phyloP scores from a whole-genome alignment of 2,888 invertebrate species.

The Philhelius pedissequus region DNA sequence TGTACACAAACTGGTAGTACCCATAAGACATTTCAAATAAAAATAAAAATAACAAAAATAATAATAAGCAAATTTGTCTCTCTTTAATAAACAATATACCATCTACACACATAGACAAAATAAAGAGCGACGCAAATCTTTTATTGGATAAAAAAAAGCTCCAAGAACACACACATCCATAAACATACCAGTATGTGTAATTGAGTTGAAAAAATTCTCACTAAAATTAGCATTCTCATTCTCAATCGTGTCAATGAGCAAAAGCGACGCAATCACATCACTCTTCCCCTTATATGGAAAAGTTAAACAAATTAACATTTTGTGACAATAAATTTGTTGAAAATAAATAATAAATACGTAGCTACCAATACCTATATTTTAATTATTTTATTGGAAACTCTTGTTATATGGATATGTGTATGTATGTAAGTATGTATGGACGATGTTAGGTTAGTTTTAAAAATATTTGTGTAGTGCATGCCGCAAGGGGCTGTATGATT shows the following conservation, averaged over 20 bases:
- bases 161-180: not conserved
- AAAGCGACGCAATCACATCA: no score
- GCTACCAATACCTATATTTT: no score
- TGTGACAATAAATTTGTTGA: constrained; percentile 8
- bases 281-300: constrained; percentile 57
- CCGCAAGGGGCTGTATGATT: not conserved
- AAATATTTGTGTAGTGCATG: not conserved
- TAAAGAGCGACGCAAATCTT: not conserved
- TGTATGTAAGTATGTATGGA: not conserved
- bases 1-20: not conserved
- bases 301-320: constrained; percentile 41
- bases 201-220: constrained; percentile 5
- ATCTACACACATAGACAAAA: no score
- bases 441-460: not conserved
- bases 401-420: not conserved
- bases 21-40: constrained; percentile 20
- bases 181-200: not conserved
- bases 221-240: constrained; percentile 54
- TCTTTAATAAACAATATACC: constrained; percentile 62
- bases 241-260: not conserved
- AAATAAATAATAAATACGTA: constrained; percentile 39
- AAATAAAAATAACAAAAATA: constrained; percentile 12
- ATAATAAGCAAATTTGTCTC: constrained; percentile 37
- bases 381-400: not conserved
- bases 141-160: not conserved